Evolutionary conservation across 2,797 vertebrate genomes (phyloP), one percentile per base, ranked within the genome.

Genomic region (Craterocephalus amniculus): DNA sequence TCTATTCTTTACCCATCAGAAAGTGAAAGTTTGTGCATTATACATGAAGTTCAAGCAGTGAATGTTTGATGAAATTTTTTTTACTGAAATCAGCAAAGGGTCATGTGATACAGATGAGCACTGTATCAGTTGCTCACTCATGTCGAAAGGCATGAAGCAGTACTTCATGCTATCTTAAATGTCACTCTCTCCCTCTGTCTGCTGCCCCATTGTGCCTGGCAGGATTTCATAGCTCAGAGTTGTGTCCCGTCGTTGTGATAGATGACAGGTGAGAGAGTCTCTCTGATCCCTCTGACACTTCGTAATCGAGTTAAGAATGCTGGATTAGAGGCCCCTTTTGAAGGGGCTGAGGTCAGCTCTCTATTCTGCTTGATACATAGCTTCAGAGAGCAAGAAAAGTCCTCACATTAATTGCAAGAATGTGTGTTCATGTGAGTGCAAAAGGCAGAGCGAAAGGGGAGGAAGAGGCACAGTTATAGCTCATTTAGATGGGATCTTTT

Each of bases 201-300:
- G 56, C 58, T 72, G 58, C 57, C 35, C 70, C 14, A 34, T 24
- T 62, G 48, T 63, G 54, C 22, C 79, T 52, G 67, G 63, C 51
- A 56, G 80, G 67, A 81, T 80, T 86, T 69, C 67, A 29, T 2
- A 64, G 79, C 58, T 76, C 59, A 54, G 55, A 63, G 66, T 64
- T 70, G 82, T 84, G 84, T 88, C 76, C 80, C 58, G 35, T 74
- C 63, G 61, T 64, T 63, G 79, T 80, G 83, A 90, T 79, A 80
- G 86, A 91, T 88, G 91, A 95, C 94, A 96, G 93, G 92, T 95
- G 94, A 96, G 94, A 91, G 80, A 74, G 80, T 72, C 77, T 55
- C 83, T 80, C 78, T 95, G 92, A 90, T 93, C 88, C 87, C 71
- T 79, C 76, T 93, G 93, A 95, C 92, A 93, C 92, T 90, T 88